Evolutionary conservation across 1,140 invertebrate genomes (phyloP), one percentile per base, ranked within the genome.

Genomic region (Brachystomella parvula): DNA sequence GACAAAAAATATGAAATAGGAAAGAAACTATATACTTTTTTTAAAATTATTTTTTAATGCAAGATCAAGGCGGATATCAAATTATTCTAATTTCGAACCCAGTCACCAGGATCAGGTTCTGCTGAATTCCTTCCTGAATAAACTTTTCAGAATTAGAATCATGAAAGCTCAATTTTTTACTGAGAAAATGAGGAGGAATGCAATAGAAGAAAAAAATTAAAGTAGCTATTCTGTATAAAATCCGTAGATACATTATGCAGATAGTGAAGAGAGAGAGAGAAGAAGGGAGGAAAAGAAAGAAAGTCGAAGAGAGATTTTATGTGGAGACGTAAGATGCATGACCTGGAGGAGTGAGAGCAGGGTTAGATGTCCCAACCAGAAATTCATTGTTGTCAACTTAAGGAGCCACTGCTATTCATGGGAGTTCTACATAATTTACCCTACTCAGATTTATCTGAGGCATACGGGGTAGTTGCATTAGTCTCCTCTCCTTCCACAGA

Each of bases 311-410:
- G 57, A 28, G 30, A 59, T 32, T 59, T 28, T 28, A 59, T 28
- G 30, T 15, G 21, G 30, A 32, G 30, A 59, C 3, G 30, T 9
- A 59, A 59, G 57, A 59, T 59, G 57, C 57, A 59, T 59, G 57
- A 59, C 57, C 30, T 32, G 26, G 57, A 32, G 9, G 49, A 53
- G 49, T 39, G 35, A 6, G 19, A 9, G 35, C 19, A 39, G 19
- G 19, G 49, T 24, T 15, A n/a, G n/a, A n/a, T n/a, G n/a, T n/a
- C n/a, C n/a, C n/a, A n/a, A n/a, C n/a, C n/a, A n/a, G 12, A 24
- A 17, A 15, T 53, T 53, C 49, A 53, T 53, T 53, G 49, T 53
- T 53, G 21, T 15, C n/a, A n/a, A 53, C 24, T 24, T 24, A 53
- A 53, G 9, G 49, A 6, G 12, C 24, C 12, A 39, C 35, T 39